These are phyloP conservation scores for Salvator merianae DNA, from an alignment of 2,113 vertebrate genomes.

Conservation along the genomic window DNA sequence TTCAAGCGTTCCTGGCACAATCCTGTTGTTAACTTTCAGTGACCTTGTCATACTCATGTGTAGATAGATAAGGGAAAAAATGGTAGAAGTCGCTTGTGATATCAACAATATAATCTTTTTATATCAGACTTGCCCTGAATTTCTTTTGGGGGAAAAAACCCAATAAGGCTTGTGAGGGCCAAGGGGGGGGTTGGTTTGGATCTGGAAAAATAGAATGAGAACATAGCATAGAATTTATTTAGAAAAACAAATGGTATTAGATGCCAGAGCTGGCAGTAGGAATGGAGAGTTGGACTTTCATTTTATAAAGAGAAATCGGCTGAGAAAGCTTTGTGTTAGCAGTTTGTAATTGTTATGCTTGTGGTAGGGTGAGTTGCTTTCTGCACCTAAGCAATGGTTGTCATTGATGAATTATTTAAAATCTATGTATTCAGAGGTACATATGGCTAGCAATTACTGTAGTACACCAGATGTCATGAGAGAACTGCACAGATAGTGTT, in stretches of 20 bases:
- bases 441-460: too few relatives aligned
- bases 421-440: too few relatives aligned
- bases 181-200: not conserved
- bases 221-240: not conserved
- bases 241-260: not conserved
- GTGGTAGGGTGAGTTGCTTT: not conserved
- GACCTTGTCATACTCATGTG: not conserved
- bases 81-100: not conserved
- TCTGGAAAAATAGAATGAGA: not conserved
- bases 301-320: not conserved
- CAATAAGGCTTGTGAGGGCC: too few relatives aligned
- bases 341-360: not conserved
- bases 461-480: too few relatives aligned
- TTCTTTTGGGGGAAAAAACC: not conserved
- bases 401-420: too few relatives aligned
- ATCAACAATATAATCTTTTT: not conserved
- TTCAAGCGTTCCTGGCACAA: not conserved
- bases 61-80: too few relatives aligned
- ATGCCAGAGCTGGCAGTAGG: slow-evolving; percentile 4
- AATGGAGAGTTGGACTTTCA: not conserved
- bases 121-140: not conserved
- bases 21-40: not conserved
- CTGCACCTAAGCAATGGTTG: too few relatives aligned
- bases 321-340: not conserved
- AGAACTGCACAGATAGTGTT: too few relatives aligned